These are phyloP conservation scores for Anolis apletophallus DNA, from an alignment of 2,797 vertebrate genomes.

Conservation along the genomic window DNA sequence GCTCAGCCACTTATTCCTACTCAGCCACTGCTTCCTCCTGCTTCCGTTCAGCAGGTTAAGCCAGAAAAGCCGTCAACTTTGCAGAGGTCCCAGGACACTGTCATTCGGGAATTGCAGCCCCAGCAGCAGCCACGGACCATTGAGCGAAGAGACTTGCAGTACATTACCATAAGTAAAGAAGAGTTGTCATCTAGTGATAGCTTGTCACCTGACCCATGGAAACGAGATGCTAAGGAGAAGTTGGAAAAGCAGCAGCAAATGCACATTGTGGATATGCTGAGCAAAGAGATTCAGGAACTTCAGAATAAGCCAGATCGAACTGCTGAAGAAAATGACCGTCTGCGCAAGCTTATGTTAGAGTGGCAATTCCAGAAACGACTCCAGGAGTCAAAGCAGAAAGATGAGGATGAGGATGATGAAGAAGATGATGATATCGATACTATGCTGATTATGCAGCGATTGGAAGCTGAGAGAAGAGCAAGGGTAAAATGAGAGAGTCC, in stretches of 20 bases:
- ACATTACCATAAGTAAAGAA: slow-evolving; percentile 86
- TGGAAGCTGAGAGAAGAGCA: slow-evolving; percentile 96
- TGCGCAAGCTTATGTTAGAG: slow-evolving; percentile 97
- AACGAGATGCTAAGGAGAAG: slow-evolving; percentile 95
- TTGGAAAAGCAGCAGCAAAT: slow-evolving; percentile 98
- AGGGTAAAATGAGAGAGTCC: slow-evolving; percentile 86
- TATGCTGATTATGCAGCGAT: slow-evolving; percentile 94
- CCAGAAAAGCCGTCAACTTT: slow-evolving; percentile 89
- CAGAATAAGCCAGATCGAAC: slow-evolving; percentile 91
- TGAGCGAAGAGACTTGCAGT: slow-evolving; percentile 93
- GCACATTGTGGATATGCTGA: slow-evolving; percentile 96
- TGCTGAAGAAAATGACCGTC: slow-evolving; percentile 92
- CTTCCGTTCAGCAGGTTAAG: slow-evolving; percentile 78
- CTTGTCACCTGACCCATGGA: slow-evolving; percentile 97
- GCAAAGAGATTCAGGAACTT: slow-evolving; percentile 96
- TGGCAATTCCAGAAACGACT: slow-evolving; percentile 99
- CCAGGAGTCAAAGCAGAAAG: slow-evolving; percentile 95
- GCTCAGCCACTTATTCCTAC: slow-evolving; percentile 82
- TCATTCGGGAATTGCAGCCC: slow-evolving; percentile 94
- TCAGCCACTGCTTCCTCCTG: slow-evolving; percentile 74
- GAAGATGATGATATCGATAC: slow-evolving; percentile 95
- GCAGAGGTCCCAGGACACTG: slow-evolving; percentile 88
- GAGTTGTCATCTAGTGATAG: slow-evolving; percentile 92
- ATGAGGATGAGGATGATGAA: slow-evolving; percentile 96
- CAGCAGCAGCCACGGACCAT: slow-evolving; percentile 98